Base-by-base conservation (phyloP, 2,113 vertebrate species). In the Balaenoptera acutorostrata region DNA sequence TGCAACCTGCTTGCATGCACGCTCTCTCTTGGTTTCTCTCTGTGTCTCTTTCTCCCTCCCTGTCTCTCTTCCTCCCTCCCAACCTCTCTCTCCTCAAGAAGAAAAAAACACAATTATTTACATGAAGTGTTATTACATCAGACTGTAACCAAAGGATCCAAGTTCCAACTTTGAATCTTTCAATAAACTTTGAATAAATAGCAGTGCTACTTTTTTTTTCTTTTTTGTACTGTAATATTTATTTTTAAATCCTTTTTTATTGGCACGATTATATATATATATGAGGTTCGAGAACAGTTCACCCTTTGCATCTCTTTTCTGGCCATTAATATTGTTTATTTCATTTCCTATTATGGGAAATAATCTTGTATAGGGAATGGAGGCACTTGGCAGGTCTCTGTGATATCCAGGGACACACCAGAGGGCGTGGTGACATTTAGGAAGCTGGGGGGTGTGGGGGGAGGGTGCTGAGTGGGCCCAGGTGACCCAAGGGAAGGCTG, bases 111-210 rank as follows among this genome's bases (percentile, higher is more conserved):
- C 52, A 85, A 1, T 88, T 88, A 86, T 91, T 86, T 93, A 86
- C 20, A 41, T 68, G n/a, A 91, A 52, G 68, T 61, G 89, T 86
- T 96, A 74, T 91, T 81, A 55, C 90, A 85, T 78, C 72, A 93
- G 61, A 85, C 66, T 39, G n/a, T 72, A 82, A 86, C 84, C n/a
- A 46, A 92, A 95, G 69, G 49, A 68, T n/a, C 69, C 69, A 86
- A 61, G 55, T 95, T 86, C 94, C 86, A 78, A 96, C 49, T 93
- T 49, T 49, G 63, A 93, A 31, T 86, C 78, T 95, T 95, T 92
- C 63, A 74, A 68, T 52, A 86, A 72, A 69, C 46, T 71, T 80
- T 64, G 85, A 91, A 80, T n/a, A 96, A 88, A 69, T 55, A 75
- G 41, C 69, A 49, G 64, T 29, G 25, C 27, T 64, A 68, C 11